Base-by-base conservation (phyloP, 2,888 invertebrate species). In the Theretra japonica region DNA sequence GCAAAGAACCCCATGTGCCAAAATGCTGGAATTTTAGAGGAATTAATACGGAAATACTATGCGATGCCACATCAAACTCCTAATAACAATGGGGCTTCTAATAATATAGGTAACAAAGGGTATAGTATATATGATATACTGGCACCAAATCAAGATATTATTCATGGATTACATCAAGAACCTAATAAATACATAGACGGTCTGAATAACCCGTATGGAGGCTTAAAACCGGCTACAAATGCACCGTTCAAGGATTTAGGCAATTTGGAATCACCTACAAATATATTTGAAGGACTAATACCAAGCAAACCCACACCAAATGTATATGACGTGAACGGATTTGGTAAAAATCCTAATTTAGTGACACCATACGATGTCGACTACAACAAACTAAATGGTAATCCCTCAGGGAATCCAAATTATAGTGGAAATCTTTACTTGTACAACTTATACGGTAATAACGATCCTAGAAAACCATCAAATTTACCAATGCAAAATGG, bases 1-100 rank as follows among this genome's bases (percentile, higher is more conserved):
- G 73, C 70, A 19, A 70, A 60, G 50, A 19, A 53, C 4, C 21
- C 70, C 2, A 11, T 30, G n/a, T 70, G 70, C n/a, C 15, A 50
- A 70, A 50, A 60, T 0, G 15, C 50, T 21, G 60, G 41, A 21
- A 23, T 41, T 21, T 11, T 65, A 1, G 65, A 65, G 15, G 23
- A 41, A 23, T 17, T 65, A 17, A 21, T 65, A 23, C 48, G 15
- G 4, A 62, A 65, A 41, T 21, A 33, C 11, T 41, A 62, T 33
- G 21, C 25, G 50, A 8, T 28, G 7, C 68, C 68, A 23, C 59
- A 59, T 15, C 53, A 60, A 7, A 15, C n/a, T 70, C 28, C 58
- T 41, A 21, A 4, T 23, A 25, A 48, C 19, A 70, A 41, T 41
- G 15, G 19, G 3, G 19, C 11, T 17, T 15, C 65, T 48, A 65